Evolutionary conservation across 2,797 vertebrate genomes (phyloP), one percentile per base, ranked within the genome.

Genomic region (Luscinia megarhynchos): DNA sequence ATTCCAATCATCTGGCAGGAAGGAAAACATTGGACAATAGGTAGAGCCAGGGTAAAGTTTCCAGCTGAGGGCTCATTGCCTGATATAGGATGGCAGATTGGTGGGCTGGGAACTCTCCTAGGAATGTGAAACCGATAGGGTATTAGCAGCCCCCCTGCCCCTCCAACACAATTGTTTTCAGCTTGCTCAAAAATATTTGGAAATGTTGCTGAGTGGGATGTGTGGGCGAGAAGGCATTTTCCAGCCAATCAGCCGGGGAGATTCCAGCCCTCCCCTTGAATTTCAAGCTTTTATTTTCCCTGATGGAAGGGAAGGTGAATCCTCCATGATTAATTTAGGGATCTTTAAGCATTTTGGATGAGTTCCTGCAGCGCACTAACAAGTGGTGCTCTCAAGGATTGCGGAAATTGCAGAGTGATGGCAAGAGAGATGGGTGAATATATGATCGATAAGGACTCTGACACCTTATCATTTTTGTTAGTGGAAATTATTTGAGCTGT

Each of bases 101-200:
- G 94, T 95, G 96, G 93, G 95, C 91, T 96, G 94, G 93, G 95
- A 96, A 50, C 91, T 94, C 95, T 96, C 95, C 93, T 96, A 67
- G 72, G 95, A 97, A 96, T 96, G 95, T 97, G 96, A 97, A 95
- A 96, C 68, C 2, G 94, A 96, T 96, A 96, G 88, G 96, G 94
- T 96, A 94, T 97, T 96, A 96, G 89, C 95, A 95, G 83, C 57
- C 68, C 79, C 84, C 81, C 84, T 93, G 91, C 95, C 87, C 93
- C 96, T 94, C 95, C 95, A 88, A 92, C 96, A 96, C 92, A 50
- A 92, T 96, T 96, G 96, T 97, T 95, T 96, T 95, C 96, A 92
- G 95, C 96, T 95, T 67, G 93, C 95, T 90, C 90, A 91, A 96
- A 94, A 96, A 93, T 94, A 96, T 87, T 95, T 96, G 93, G 95